Evolutionary conservation across 2,888 invertebrate species (phyloP).

Genomic region (Blastobasis lacticolella): DNA sequence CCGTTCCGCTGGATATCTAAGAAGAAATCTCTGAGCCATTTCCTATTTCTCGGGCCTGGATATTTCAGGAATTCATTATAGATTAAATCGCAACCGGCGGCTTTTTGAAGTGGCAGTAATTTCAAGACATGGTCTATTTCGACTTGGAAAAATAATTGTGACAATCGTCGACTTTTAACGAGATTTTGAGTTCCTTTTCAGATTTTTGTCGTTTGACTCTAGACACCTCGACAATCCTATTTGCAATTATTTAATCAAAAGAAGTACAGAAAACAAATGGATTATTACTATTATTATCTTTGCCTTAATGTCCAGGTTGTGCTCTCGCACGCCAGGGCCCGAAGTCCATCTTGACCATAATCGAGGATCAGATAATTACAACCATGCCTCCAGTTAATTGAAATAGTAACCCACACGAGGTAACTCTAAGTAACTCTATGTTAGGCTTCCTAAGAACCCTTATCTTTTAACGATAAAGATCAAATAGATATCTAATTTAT

Average conservation of each 20-base stretch:
- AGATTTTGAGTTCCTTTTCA: neutral
- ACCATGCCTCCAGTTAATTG: too few relatives aligned
- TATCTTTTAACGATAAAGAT: too few relatives aligned
- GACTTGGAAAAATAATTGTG: neutral
- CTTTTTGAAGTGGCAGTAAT: neutral
- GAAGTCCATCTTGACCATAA: too few relatives aligned
- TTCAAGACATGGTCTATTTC: neutral
- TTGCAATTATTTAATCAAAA: neutral
- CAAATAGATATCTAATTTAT: too few relatives aligned
- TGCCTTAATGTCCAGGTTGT: too few relatives aligned
- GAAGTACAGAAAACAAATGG: too few relatives aligned
- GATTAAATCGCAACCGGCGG: neutral
- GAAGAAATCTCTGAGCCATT: neutral
- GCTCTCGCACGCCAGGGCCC: too few relatives aligned
- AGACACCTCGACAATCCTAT: neutral
- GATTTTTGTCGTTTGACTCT: neutral
- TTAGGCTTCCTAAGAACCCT: too few relatives aligned
- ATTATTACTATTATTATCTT: too few relatives aligned
- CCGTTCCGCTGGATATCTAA: neutral
- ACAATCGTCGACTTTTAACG: neutral
- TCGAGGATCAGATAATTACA: too few relatives aligned
- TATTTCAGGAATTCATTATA: neutral
- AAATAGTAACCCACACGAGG: too few relatives aligned
- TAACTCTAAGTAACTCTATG: too few relatives aligned
- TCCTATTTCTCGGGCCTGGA: neutral